Evolutionary conservation across 2,113 vertebrate genomes (phyloP).

Genomic region (Pangasianodon hypophthalmus): DNA sequence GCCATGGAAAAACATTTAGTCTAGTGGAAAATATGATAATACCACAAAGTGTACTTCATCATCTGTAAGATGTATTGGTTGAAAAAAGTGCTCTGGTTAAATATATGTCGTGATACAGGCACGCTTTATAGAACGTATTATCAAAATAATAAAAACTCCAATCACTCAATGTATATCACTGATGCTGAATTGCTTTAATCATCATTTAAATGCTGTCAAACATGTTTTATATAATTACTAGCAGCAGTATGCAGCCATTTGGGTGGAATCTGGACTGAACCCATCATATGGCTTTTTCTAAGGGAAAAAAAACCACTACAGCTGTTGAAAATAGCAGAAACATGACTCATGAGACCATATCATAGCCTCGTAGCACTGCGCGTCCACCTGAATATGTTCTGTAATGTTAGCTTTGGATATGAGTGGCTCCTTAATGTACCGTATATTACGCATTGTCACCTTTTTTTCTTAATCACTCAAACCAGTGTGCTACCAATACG

Average conservation of each 20-base stretch:
- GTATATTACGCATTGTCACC: background rate
- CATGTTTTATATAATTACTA: background rate
- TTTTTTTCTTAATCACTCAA: background rate
- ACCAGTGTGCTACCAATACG: background rate
- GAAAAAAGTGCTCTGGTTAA: background rate
- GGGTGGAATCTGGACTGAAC: background rate
- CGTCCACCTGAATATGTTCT: background rate
- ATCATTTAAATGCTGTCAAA: background rate
- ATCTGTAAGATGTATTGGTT: background rate
- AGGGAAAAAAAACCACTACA: background rate
- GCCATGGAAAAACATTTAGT: constrained; percentile 27
- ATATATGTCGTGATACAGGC: background rate
- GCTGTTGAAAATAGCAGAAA: constrained; percentile 1
- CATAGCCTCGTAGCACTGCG: background rate
- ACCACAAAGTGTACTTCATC: constrained; percentile 21
- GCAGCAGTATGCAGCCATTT: background rate
- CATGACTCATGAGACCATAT: background rate
- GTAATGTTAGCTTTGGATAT: background rate
- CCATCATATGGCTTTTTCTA: background rate
- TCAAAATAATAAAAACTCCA: background rate
- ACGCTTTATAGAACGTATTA: background rate
- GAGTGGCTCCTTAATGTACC: background rate
- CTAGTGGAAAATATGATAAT: constrained; percentile 36
- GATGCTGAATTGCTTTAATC: background rate
- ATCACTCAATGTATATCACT: background rate